Evolutionary conservation across 2,888 invertebrate species (phyloP).

Genomic region (Tachina fera): DNA sequence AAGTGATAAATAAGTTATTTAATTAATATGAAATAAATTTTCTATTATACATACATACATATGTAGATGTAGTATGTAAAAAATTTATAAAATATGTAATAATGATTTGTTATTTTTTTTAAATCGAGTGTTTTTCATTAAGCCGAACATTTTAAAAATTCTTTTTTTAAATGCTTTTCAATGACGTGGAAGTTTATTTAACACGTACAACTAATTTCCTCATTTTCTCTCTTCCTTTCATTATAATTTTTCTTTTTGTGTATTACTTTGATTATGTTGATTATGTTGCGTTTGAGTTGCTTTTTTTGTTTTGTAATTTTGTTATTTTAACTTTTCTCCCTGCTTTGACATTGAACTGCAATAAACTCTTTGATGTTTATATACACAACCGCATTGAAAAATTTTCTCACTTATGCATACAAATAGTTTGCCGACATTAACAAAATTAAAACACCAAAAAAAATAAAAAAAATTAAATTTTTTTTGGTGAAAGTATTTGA

Average conservation of each 20-base stretch:
- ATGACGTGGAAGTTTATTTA: slow-evolving; percentile 67
- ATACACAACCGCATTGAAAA: neutral
- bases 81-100: no score
- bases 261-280: slow-evolving; percentile 32
- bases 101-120: no score
- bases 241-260: slow-evolving; percentile 4
- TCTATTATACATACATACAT: no score
- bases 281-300: slow-evolving; percentile 7
- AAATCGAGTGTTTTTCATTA: neutral
- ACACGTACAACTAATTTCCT: neutral
- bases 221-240: slow-evolving; percentile 15
- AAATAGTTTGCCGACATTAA: slow-evolving; percentile 8
- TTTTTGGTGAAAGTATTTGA: slow-evolving; percentile 59
- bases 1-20: neutral
- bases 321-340: slow-evolving; percentile 3
- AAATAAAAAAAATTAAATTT: slow-evolving; percentile 7
- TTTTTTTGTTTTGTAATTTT: neutral
- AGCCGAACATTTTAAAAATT: neutral
- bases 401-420: neutral
- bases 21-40: no score
- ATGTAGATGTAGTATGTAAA: no score
- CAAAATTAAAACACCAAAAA: neutral
- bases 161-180: slow-evolving; percentile 18
- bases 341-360: slow-evolving; percentile 62
- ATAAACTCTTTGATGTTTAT: slow-evolving; percentile 37